Conservation (phyloP, 2,113 vertebrate genomes). For the Empidonax traillii region DNA sequence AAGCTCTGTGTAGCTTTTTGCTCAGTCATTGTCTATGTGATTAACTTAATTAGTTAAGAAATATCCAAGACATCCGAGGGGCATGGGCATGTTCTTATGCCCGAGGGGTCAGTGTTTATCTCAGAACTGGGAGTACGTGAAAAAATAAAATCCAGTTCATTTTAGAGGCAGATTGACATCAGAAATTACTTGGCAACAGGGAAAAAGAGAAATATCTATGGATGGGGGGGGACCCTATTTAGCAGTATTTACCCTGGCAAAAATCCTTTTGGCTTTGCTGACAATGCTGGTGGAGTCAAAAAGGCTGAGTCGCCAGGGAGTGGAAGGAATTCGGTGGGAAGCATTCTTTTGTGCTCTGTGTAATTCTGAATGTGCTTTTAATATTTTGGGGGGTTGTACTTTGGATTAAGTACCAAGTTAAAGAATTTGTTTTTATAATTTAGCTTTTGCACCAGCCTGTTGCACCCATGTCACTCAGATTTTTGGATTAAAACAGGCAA, state of each 20-base stretch:
- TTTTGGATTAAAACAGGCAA: not conserved
- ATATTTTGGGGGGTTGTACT: not conserved
- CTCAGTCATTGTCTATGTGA: not conserved
- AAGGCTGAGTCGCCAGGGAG: not conserved
- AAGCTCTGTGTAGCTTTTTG: not conserved
- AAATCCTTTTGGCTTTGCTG: conserved; percentile 29
- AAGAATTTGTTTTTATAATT: not conserved
- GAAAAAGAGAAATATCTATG: not conserved
- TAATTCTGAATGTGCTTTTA: conserved; percentile 19
- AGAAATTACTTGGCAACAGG: not conserved
- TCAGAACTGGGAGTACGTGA: not conserved
- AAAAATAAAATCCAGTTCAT: not conserved
- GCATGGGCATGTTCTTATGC: not conserved
- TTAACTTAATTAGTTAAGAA: not conserved
- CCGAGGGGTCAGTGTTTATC: not conserved
- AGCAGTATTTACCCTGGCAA: conserved; percentile 56
- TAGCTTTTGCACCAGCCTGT: not conserved
- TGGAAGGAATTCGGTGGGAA: conserved; percentile 7
- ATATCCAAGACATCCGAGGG: not conserved
- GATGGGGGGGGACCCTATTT: not conserved
- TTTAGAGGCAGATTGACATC: not conserved
- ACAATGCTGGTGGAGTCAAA: not conserved
- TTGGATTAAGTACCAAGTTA: not conserved
- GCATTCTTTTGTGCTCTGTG: not conserved
- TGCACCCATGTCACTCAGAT: not conserved